Percentiles rank a stretch among this genome's conserved stretches.
phyloP scores from a whole-genome alignment of 1,140 invertebrate species.

The Mya arenaria region DNA sequence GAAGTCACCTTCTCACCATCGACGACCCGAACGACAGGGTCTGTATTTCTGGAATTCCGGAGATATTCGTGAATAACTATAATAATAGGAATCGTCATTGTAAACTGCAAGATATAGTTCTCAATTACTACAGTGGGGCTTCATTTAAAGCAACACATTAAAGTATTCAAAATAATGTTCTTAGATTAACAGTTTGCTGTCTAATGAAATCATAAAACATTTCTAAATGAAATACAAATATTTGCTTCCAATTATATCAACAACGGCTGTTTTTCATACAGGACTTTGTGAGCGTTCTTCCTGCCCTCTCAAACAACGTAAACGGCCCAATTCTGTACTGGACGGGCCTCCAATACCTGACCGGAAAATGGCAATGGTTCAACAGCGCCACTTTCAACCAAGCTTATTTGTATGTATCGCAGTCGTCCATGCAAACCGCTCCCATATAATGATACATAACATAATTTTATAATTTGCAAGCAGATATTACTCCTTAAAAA shows the following conservation, averaged over 20 bases:
- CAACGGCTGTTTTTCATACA: too few species aligned
- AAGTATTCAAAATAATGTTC: too few species aligned
- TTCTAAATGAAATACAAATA: too few species aligned
- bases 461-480: neutral
- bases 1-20: slow-evolving; percentile 27
- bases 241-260: too few species aligned
- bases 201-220: too few species aligned
- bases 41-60: too few species aligned
- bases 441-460: neutral
- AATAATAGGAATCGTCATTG: neutral
- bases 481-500: neutral
- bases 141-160: too few species aligned
- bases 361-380: slow-evolving; percentile 25
- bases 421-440: neutral
- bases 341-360: slow-evolving; percentile 33
- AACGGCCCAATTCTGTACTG: slow-evolving; percentile 11
- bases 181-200: too few species aligned
- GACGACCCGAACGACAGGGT: slow-evolving; percentile 46
- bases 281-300: too few species aligned
- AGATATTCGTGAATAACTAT: neutral
- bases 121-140: too few species aligned
- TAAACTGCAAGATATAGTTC: neutral
- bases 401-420: slow-evolving; percentile 17
- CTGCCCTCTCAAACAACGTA: too few species aligned
- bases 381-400: slow-evolving; percentile 8